Evolutionary conservation across 2,113 vertebrate genomes (phyloP).

Genomic region (Elgaria multicarinata): DNA sequence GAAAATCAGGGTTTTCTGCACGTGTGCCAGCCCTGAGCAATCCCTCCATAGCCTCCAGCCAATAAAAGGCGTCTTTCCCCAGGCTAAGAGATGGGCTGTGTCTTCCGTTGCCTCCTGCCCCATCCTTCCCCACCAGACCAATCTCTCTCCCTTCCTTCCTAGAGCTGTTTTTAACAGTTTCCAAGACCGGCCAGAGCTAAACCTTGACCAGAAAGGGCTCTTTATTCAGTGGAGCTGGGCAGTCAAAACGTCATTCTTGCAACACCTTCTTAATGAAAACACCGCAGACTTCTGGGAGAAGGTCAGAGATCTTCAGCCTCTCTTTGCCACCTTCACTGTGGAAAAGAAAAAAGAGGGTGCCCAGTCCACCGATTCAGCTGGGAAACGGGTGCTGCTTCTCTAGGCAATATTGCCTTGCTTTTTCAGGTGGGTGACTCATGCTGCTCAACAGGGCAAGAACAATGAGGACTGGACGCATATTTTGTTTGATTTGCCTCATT

Average conservation of each 20-base stretch:
- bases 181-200: not conserved
- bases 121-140: not conserved
- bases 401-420: not conserved
- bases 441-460: not conserved
- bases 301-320: not conserved
- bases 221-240: constrained; percentile 11
- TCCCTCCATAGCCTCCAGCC: not conserved
- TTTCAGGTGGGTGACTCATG: not conserved
- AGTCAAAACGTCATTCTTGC: constrained; percentile 14
- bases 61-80: not conserved
- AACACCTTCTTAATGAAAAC: constrained; percentile 32
- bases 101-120: not conserved
- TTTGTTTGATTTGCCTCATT: not conserved
- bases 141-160: not conserved
- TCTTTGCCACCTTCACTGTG: not conserved
- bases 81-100: not conserved
- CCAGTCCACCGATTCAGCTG: not conserved
- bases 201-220: constrained; percentile 20
- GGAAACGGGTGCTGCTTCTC: not conserved
- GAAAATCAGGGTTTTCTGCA: too few species aligned
- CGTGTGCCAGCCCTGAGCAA: not conserved
- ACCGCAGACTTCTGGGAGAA: constrained; percentile 6
- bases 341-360: not conserved
- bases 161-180: constrained; percentile 28
- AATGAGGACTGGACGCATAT: not conserved